phyloP scores from a whole-genome alignment of 2,797 vertebrate species.

The Sebastes itinus region DNA sequence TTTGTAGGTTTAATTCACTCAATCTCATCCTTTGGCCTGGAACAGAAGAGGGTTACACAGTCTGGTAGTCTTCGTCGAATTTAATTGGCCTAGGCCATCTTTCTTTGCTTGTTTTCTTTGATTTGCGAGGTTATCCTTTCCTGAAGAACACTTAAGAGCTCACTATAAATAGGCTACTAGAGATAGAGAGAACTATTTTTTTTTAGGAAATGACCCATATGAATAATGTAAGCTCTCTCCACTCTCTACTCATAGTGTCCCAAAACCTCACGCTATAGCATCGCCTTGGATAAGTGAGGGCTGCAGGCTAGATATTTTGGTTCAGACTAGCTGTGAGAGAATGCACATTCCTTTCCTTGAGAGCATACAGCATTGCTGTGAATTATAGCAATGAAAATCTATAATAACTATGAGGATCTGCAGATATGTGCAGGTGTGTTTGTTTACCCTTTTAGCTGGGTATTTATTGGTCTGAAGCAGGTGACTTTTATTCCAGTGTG shows the following conservation, averaged over 20 bases:
- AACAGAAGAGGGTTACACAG: not conserved
- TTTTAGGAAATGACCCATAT: constrained; percentile 60
- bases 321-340: constrained; percentile 39
- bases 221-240: constrained; percentile 60
- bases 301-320: constrained; percentile 47
- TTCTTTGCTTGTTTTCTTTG: constrained; percentile 17
- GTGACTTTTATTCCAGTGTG: not conserved
- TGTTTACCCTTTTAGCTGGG: constrained; percentile 5
- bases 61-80: not conserved
- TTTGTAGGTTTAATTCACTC: constrained; percentile 5
- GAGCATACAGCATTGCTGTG: not conserved
- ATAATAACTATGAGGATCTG: not conserved
- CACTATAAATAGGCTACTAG: constrained; percentile 50
- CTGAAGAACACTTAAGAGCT: constrained; percentile 32
- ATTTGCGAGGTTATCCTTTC: constrained; percentile 32
- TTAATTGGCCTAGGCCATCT: not conserved
- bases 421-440: not conserved
- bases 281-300: constrained; percentile 29
- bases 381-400: not conserved
- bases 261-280: constrained; percentile 44
- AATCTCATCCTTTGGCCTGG: constrained; percentile 4
- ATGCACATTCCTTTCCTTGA: constrained; percentile 38
- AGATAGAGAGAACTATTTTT: constrained; percentile 43
- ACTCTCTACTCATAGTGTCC: constrained; percentile 48
- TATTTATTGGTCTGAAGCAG: not conserved